A percentile compares a stretch with the other conserved stretches of the same genome.
These are phyloP conservation scores for Strongylocentrotus purpuratus DNA, from an alignment of 35 echinoderm and acorn worm genomes.

Conservation along the genomic window DNA sequence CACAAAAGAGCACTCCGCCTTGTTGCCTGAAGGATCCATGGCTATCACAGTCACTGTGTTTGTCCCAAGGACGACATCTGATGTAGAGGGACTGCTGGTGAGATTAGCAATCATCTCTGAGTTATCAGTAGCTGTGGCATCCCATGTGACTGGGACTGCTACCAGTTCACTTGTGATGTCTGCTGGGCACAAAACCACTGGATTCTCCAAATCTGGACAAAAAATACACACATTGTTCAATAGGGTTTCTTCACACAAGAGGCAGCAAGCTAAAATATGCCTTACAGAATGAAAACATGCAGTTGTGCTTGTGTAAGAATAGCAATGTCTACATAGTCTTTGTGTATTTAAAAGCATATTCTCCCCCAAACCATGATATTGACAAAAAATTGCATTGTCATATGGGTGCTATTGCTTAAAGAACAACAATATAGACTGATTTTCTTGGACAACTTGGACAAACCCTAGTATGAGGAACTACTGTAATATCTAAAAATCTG, in stretches of 20 bases:
- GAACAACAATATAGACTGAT: too few species aligned
- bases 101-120: neutral
- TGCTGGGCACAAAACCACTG: neutral
- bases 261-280: neutral
- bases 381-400: too few species aligned
- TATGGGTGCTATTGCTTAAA: too few species aligned
- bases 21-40: neutral
- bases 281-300: neutral
- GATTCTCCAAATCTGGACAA: conserved; percentile 22
- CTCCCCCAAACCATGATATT: too few species aligned
- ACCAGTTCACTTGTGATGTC: neutral
- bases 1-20: neutral
- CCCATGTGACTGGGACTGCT: neutral
- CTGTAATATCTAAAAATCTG: too few species aligned
- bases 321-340: neutral
- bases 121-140: conserved; percentile 23
- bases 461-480: too few species aligned
- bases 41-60: conserved; percentile 8
- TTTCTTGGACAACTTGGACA: too few species aligned
- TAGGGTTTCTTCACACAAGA: too few species aligned
- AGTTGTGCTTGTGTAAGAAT: neutral
- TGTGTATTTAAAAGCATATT: too few species aligned
- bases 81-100: neutral
- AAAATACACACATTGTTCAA: neutral
- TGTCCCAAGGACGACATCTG: neutral